These are phyloP conservation scores for Porites lutea DNA, from an alignment of 64 coral and sea anemone genomes.

Conservation along the genomic window DNA sequence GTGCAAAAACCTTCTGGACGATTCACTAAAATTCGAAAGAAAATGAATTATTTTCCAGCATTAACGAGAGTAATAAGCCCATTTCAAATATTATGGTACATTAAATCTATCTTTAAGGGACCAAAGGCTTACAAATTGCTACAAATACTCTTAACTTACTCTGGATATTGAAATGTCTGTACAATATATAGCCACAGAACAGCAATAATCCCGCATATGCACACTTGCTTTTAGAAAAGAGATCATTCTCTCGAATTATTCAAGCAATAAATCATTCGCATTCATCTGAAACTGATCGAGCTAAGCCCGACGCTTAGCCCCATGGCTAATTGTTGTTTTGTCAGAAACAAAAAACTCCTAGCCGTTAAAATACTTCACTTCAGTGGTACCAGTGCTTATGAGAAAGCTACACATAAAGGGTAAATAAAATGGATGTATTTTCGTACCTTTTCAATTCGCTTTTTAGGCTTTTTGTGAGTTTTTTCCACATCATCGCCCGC, in stretches of 20 bases:
- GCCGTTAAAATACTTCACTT: neutral
- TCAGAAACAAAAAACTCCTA: neutral
- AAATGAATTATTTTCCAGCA: neutral
- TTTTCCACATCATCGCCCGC: conserved; percentile 30
- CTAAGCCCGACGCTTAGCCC: neutral
- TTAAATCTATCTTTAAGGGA: too few species aligned
- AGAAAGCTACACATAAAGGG: neutral
- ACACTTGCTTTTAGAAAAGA: neutral
- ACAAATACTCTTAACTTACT: too few species aligned
- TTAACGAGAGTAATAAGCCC: too few species aligned
- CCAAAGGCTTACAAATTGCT: too few species aligned
- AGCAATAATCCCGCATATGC: neutral
- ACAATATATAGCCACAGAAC: too few species aligned
- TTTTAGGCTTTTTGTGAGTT: conserved; percentile 30
- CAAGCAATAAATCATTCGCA: neutral
- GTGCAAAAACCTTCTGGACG: neutral
- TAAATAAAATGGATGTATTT: neutral
- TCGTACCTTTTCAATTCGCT: conserved; percentile 17
- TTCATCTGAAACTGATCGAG: neutral
- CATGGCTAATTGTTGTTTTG: neutral
- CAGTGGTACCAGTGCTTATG: neutral
- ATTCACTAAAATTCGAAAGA: neutral
- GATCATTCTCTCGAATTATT: neutral
- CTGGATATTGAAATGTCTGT: too few species aligned
- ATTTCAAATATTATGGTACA: too few species aligned